A percentile compares a stretch with the other conserved stretches of the same genome.
These are phyloP conservation scores for Cirrhinus molitorella DNA, from an alignment of 2,797 vertebrate species.

Conservation along the genomic window DNA sequence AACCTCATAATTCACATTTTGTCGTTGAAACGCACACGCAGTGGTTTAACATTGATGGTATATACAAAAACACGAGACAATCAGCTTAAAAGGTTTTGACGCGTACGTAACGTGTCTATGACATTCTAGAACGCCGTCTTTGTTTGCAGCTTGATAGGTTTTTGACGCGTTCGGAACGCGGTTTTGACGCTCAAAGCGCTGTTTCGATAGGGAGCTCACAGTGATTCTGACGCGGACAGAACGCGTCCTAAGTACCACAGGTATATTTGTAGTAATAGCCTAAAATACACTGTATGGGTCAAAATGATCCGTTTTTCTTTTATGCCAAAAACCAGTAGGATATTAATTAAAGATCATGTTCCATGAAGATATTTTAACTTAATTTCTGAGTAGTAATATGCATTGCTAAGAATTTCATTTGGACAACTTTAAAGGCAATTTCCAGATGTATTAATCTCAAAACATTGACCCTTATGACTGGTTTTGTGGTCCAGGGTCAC, in stretches of 20 bases:
- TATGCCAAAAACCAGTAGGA: too few species aligned
- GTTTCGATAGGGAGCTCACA: background rate
- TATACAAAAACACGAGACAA: background rate
- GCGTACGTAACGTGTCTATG: background rate
- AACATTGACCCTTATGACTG: too few species aligned
- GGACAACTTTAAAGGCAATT: too few species aligned
- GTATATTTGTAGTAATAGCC: too few species aligned
- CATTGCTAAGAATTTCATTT: too few species aligned
- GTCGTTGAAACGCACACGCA: background rate
- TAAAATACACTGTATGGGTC: too few species aligned
- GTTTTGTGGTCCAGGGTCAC: too few species aligned
- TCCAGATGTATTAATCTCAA: too few species aligned
- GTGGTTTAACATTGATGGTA: background rate
- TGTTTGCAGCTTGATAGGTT: background rate
- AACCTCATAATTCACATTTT: background rate
- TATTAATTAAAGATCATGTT: too few species aligned
- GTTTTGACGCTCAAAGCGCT: background rate
- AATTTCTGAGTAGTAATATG: too few species aligned
- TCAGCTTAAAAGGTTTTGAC: background rate
- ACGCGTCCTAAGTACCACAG: background rate
- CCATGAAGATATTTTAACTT: too few species aligned
- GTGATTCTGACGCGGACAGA: background rate
- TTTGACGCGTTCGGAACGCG: background rate
- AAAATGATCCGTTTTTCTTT: too few species aligned
- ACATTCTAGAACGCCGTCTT: background rate